phyloP scores from a whole-genome alignment of 2,113 vertebrate species.

The Pao palembangensis region DNA sequence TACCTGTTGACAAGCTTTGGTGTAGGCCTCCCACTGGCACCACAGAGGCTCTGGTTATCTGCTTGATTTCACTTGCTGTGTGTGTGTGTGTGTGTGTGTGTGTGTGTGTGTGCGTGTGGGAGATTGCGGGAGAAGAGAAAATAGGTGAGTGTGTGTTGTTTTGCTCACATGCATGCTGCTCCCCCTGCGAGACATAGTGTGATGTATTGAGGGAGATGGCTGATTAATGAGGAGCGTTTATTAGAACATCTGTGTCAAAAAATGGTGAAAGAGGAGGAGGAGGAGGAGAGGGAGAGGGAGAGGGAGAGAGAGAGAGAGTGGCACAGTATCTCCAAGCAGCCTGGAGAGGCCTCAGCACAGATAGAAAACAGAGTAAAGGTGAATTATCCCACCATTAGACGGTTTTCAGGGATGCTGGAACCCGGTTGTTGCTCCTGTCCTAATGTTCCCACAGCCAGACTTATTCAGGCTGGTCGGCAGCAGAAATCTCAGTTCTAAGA shows the following conservation, averaged over 20 bases:
- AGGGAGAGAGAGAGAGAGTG: constrained; percentile 16
- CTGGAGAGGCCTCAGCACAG: constrained; percentile 59
- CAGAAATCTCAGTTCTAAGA: not conserved
- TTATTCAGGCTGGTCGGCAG: constrained; percentile 4
- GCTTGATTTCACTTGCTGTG: constrained; percentile 65
- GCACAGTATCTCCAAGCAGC: constrained; percentile 42
- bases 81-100: constrained; percentile 41
- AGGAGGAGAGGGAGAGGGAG: constrained; percentile 26
- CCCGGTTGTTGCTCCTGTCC: not conserved
- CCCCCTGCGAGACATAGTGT: constrained; percentile 67
- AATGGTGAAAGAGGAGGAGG: constrained; percentile 62
- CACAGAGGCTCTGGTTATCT: constrained; percentile 63
- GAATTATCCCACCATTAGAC: constrained; percentile 12
- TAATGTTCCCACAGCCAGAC: constrained; percentile 4
- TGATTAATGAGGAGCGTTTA: constrained; percentile 82
- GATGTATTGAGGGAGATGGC: constrained; percentile 74
- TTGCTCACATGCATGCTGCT: constrained; percentile 38
- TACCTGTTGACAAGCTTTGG: constrained; percentile 70
- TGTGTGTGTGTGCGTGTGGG: constrained; percentile 22
- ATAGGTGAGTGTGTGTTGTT: constrained; percentile 34
- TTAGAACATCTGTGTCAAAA: constrained; percentile 81
- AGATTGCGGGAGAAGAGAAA: constrained; percentile 13
- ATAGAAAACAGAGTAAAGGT: constrained; percentile 59
- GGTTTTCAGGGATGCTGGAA: constrained; percentile 12
- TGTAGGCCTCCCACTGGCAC: constrained; percentile 49